Evolutionary conservation across 2,888 invertebrate genomes (phyloP).

Genomic region (Eristalis pertinax): DNA sequence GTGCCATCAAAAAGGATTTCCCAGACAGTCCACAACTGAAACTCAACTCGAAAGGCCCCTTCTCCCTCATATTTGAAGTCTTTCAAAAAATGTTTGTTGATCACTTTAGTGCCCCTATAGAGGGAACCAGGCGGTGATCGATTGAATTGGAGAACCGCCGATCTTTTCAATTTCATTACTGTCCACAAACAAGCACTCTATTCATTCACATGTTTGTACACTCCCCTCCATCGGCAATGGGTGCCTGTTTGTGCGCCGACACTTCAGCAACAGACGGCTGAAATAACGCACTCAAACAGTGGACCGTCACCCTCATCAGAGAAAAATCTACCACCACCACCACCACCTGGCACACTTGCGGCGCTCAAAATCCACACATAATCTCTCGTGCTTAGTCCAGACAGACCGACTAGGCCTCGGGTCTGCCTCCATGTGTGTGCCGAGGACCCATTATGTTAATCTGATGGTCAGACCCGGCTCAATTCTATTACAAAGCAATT

Average conservation of each 20-base stretch:
- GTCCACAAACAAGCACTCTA: neutral
- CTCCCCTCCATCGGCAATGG: neutral
- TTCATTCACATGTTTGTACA: neutral
- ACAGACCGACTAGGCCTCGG: neutral
- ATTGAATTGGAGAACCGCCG: neutral
- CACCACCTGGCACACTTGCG: neutral
- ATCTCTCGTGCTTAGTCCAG: neutral
- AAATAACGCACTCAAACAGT: neutral
- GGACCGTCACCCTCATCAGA: neutral
- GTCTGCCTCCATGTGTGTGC: neutral
- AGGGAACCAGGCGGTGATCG: neutral
- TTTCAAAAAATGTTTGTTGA: neutral
- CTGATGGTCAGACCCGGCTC: constrained; percentile 12
- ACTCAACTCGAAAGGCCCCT: neutral
- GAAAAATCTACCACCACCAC: neutral
- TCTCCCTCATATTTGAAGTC: neutral
- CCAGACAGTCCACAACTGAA: no score
- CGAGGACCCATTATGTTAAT: constrained; percentile 21
- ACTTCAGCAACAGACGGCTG: neutral
- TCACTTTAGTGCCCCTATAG: neutral
- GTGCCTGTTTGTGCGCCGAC: neutral
- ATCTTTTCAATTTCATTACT: neutral
- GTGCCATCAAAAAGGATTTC: no score
- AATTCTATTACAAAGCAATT: constrained; percentile 39
- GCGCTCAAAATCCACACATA: constrained; percentile 4